phyloP scores from a whole-genome alignment of 2,113 vertebrate species.

The Plecotus auritus region DNA sequence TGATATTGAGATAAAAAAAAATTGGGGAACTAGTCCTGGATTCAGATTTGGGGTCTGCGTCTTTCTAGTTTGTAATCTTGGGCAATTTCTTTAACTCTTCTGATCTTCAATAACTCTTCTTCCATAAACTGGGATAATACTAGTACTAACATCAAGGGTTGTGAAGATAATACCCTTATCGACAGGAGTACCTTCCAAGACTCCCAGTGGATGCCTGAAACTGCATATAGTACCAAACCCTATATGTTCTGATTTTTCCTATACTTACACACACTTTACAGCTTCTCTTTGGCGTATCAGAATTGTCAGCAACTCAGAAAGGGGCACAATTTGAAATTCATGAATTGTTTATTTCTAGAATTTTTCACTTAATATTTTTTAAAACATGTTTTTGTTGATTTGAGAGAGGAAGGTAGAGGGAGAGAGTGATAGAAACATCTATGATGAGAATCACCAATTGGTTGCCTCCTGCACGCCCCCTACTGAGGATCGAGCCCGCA shows the following conservation, averaged over 20 bases:
- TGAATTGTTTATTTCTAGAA: background rate
- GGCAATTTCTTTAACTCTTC: background rate
- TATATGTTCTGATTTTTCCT: background rate
- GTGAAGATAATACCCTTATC: background rate
- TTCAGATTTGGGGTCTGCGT: constrained; percentile 5
- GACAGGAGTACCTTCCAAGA: background rate
- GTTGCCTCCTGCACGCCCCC: too few relatives aligned
- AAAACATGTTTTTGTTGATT: too few relatives aligned
- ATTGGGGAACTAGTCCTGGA: background rate
- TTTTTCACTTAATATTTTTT: background rate
- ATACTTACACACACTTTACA: background rate
- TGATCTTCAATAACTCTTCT: background rate
- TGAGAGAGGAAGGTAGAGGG: too few relatives aligned
- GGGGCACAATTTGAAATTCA: background rate
- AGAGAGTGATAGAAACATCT: too few relatives aligned
- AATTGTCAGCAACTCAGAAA: background rate
- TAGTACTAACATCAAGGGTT: background rate
- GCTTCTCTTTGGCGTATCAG: background rate
- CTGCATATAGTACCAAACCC: background rate
- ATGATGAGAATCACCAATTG: too few relatives aligned
- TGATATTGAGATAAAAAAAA: background rate
- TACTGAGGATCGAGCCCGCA: too few relatives aligned
- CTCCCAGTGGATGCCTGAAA: background rate
- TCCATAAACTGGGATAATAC: background rate
- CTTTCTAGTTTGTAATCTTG: background rate